phyloP scores from a whole-genome alignment of 2,797 vertebrate species.

The Etheostoma perlongum region DNA sequence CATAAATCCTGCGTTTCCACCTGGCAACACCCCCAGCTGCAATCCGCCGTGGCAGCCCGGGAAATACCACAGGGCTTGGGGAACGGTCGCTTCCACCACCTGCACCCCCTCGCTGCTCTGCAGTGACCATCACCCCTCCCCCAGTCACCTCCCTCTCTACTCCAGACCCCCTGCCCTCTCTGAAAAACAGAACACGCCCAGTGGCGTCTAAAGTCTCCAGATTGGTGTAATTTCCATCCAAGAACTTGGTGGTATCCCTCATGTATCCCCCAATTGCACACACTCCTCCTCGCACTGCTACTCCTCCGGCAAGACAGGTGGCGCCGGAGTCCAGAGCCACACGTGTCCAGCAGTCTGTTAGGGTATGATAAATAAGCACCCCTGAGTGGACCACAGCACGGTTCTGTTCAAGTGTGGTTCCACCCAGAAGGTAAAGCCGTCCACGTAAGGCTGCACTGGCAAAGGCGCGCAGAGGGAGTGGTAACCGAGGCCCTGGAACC shows the following conservation, averaged over 20 bases:
- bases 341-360: slow-evolving; percentile 84
- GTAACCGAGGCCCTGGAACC: slow-evolving; percentile 80
- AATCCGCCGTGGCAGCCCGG: slow-evolving; percentile 84
- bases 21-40: slow-evolving; percentile 86
- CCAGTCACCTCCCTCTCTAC: slow-evolving; percentile 76
- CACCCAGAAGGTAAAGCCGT: slow-evolving; percentile 87
- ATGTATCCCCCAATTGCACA: slow-evolving; percentile 88
- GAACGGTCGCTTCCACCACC: slow-evolving; percentile 81
- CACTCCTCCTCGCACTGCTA: slow-evolving; percentile 86
- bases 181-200: slow-evolving; percentile 86
- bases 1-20: slow-evolving; percentile 89
- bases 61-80: slow-evolving; percentile 85
- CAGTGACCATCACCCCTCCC: slow-evolving; percentile 62
- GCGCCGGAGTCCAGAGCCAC: slow-evolving; percentile 84
- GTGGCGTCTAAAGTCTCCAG: slow-evolving; percentile 86
- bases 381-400: slow-evolving; percentile 85
- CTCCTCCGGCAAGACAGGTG: slow-evolving; percentile 87
- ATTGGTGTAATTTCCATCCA: slow-evolving; percentile 86
- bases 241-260: slow-evolving; percentile 85
- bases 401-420: slow-evolving; percentile 85
- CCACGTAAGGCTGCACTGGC: slow-evolving; percentile 82
- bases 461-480: slow-evolving; percentile 85
- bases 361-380: slow-evolving; percentile 87
- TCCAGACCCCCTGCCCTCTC: slow-evolving; percentile 83
- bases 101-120: slow-evolving; percentile 72